Base-by-base conservation (phyloP, 23 tunicate genomes). In the Pegea sp. region DNA sequence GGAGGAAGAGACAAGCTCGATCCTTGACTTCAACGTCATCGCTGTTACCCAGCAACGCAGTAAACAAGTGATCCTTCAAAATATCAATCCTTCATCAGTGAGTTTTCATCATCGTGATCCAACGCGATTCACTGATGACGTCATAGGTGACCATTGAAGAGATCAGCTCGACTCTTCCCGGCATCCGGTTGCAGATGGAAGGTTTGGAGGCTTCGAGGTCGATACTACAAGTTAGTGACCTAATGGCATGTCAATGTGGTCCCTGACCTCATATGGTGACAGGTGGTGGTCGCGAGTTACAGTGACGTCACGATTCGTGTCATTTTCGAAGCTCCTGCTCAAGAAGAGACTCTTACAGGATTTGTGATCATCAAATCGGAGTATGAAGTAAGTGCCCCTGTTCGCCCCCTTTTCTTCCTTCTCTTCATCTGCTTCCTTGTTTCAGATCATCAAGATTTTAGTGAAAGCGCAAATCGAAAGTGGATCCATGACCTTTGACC, bases 321-420 rank as follows among this genome's bases (percentile, higher is more conserved):
- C 2, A 48, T 46, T 18, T 27, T 84, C 2, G 11, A 64, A 0
- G 84, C 95, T 0, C 65, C 81, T 4, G 46, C 64, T 21, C 31
- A 43, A 5, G 95, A 84, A 58, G 53, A 73, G 18, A 38, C 57
- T 8, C 30, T 73, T 18, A 57, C 48, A 6, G 84, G 80, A 6
- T 25, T 46, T 7, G 5, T 84, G 1, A 33, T 53, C 34, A 55
- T 84, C 26, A 30, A 32, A 27, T 73, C 95, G 8, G 42, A 64
- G 18, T 84, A 53, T 58, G 69, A 84, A 76, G 95, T 74, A 56
- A n/a, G n/a, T n/a, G n/a, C n/a, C n/a, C n/a, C n/a, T n/a, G n/a
- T n/a, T n/a, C n/a, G n/a, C n/a, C n/a, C n/a, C n/a, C n/a, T n/a
- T n/a, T n/a, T n/a, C n/a, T n/a, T n/a, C n/a, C n/a, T n/a, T n/a